These are phyloP conservation scores for Mesitornis unicolor DNA, from an alignment of 2,113 vertebrate species.

Conservation along the genomic window DNA sequence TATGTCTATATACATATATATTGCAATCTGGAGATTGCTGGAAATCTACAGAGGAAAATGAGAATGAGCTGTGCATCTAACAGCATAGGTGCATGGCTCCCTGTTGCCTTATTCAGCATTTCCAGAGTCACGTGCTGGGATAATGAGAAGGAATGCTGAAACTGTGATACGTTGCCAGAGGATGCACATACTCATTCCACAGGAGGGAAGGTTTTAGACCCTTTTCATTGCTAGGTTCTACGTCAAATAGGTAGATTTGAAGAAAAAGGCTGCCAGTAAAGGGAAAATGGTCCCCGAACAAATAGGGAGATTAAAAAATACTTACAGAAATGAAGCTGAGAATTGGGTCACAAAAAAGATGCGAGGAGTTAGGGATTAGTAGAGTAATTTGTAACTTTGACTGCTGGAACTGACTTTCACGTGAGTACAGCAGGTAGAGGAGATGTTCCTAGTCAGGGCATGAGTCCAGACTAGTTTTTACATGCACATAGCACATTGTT, in stretches of 20 bases:
- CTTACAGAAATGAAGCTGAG: not conserved
- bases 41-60: not conserved
- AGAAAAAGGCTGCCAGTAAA: not conserved
- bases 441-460: not conserved
- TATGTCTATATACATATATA: not conserved
- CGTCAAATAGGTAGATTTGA: not conserved
- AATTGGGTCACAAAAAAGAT: not conserved
- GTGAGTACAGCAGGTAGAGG: not conserved
- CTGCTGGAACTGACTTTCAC: not conserved
- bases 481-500: not conserved
- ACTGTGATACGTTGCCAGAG: not conserved
- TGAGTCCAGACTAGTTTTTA: not conserved
- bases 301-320: not conserved
- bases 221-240: not conserved
- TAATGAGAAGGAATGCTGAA: not conserved
- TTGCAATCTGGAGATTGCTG: not conserved
- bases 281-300: not conserved
- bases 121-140: not conserved
- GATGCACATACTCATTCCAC: not conserved
- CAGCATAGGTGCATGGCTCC: not conserved
- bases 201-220: not conserved
- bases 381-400: not conserved
- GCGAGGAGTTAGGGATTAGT: not conserved
- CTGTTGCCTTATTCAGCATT: not conserved
- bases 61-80: not conserved